Base-by-base conservation (phyloP, 2,888 invertebrate species). In the Sminthurinus aureus region DNA sequence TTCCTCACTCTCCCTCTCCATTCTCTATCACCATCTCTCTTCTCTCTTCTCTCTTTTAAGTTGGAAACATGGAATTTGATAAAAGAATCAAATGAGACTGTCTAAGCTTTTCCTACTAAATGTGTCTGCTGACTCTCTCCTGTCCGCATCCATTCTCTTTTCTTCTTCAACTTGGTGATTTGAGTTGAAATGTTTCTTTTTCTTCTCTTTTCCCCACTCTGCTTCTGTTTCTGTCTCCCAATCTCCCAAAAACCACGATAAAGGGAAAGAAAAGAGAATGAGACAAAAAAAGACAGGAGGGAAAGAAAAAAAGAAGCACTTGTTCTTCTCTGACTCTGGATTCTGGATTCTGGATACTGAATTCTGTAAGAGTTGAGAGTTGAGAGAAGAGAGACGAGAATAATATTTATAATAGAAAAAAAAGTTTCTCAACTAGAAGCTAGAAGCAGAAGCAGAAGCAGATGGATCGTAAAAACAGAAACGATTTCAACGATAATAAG, bases 391-490 rank as follows among this genome's bases (percentile, higher is more conserved):
- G 24, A 22, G 79, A 20, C 67, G 26, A 15, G 20, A 11, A 38
- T 20, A 64, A 64, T 64, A 77, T 58, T 77, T 77, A 18, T 77
- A 77, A 64, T 77, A 77, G 77, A 64, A 77, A 69, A 69, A 79
- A 51, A 24, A 64, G 77, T 64, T 64, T 67, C 26, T 51, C 38
- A 79, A 51, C 66, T 22, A 69, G 69, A 26, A n/a, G n/a, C n/a
- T n/a, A n/a, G n/a, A n/a, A n/a, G n/a, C n/a, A n/a, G n/a, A n/a
- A n/a, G n/a, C n/a, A n/a, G n/a, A n/a, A 79, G 79, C 79, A 79
- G 79, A 79, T 79, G 79, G 79, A 79, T 79, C 79, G 69, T 79
- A 79, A 79, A 79, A 79, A 78, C 64, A 79, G 79, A 79, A 71
- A 79, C 69, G 69, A 79, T 79, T 69, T 79, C 79, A 22, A 79